Evolutionary conservation across 2,113 vertebrate genomes (phyloP).

Genomic region (Sorex araneus): DNA sequence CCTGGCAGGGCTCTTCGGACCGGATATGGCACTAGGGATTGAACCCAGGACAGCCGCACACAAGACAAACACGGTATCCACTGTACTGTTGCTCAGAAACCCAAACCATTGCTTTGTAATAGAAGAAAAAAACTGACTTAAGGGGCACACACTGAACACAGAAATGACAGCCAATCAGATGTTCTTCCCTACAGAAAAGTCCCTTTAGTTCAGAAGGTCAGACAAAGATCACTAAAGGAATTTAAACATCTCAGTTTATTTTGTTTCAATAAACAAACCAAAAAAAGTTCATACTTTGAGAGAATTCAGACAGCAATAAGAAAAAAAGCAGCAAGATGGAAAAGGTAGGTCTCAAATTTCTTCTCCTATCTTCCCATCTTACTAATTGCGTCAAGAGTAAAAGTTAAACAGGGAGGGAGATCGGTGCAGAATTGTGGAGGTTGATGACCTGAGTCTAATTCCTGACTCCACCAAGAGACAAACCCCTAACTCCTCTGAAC

Average conservation of each 20-base stretch:
- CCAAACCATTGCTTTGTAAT: background rate
- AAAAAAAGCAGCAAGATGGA: background rate
- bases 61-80: too few relatives aligned
- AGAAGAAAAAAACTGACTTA: background rate
- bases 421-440: background rate
- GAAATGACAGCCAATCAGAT: background rate
- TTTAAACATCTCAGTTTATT: background rate
- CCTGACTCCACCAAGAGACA: background rate
- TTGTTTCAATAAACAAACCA: background rate
- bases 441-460: background rate
- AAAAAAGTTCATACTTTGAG: background rate
- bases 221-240: background rate
- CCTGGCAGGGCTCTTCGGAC: too few relatives aligned
- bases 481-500: background rate
- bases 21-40: too few relatives aligned
- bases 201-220: background rate
- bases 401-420: background rate
- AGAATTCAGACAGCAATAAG: background rate
- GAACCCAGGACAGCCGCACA: too few relatives aligned
- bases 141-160: background rate
- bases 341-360: background rate
- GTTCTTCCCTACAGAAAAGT: background rate
- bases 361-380: background rate
- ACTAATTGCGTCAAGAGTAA: background rate
- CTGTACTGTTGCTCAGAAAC: background rate